Conservation (phyloP, 1,140 invertebrate genomes). For the Drosophila arizonae region DNA sequence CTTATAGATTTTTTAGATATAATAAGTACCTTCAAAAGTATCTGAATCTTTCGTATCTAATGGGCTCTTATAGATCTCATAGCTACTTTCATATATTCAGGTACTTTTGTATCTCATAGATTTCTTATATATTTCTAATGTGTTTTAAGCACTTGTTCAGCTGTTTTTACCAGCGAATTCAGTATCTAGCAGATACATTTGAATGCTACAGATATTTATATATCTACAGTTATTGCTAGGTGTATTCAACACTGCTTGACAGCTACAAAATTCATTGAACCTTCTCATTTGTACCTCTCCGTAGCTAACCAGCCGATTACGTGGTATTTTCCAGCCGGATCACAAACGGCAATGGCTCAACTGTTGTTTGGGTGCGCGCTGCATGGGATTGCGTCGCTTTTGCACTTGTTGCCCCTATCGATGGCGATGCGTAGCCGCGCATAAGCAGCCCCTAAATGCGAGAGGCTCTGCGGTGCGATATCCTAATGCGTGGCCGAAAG, state of each 20-base stretch:
- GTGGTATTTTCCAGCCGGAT: constrained; percentile 25
- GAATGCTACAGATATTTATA: background rate
- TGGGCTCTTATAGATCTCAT: too few relatives aligned
- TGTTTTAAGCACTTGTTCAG: too few relatives aligned
- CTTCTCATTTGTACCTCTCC: background rate
- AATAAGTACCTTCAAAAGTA: too few relatives aligned
- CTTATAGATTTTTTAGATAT: too few relatives aligned
- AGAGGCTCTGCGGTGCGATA: background rate
- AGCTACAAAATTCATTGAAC: too few relatives aligned
- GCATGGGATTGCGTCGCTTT: constrained; percentile 10
- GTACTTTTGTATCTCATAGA: background rate
- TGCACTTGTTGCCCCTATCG: constrained; percentile 66
- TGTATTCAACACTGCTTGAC: background rate
- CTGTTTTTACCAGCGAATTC: too few relatives aligned
- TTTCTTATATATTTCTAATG: background rate
- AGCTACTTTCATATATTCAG: too few relatives aligned
- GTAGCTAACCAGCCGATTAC: background rate
- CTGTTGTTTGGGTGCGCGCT: background rate
- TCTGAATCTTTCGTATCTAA: too few relatives aligned
- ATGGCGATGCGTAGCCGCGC: constrained; percentile 49
- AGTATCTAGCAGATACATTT: too few relatives aligned
- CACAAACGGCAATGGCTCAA: background rate
- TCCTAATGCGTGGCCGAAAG: background rate
- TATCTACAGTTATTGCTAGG: background rate
- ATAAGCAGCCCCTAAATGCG: constrained; percentile 37